Evolutionary conservation across 2,113 vertebrate genomes (phyloP), one percentile per base, ranked within the genome.

Genomic region (Nerophis ophidion): DNA sequence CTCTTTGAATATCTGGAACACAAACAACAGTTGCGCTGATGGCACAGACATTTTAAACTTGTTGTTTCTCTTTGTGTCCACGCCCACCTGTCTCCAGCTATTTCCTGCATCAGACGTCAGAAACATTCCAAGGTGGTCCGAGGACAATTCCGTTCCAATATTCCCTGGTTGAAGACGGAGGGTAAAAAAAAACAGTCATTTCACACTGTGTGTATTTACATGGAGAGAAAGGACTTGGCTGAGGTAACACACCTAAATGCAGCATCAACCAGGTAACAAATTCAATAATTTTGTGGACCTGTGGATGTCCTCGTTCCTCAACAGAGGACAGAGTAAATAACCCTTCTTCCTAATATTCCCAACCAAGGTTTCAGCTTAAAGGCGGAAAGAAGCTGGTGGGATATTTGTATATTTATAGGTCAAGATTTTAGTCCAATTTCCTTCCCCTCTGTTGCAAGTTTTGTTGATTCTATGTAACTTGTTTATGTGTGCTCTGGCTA

Each of bases 81-180:
- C 58, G 8, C 72, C 74, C 90, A 98, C 96, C 92, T 98, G 93
- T 90, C 93, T 93, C 96, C 96, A 98, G 8, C 90, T 95, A 84
- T 98, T 98, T 58, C 94, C 96, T 61, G 91, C 93, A 66, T 98
- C 96, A 8, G 95, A 93, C 67, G 96, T 94, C 80, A 98, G 88
- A 88, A 94, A 98, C 84, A 96, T 91, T 0, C 91, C 90, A 71
- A 92, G 85, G 48, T 93, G 93, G n/a, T 85, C 87, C 45, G 93
- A 92, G 70, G 96, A 95, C 72, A 98, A 90, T 68, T 97, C 93
- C 8, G 89, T 68, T 61, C 96, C 96, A 49, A 93, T 84, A 67
- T 96, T 98, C 17, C 96, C 96, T 98, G 84, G 53, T 40, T 35
- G 45, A 36, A 48, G n/a, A 8, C 50, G 5, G 35, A 1, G 50